Evolutionary conservation across 2,113 vertebrate genomes (phyloP), one percentile per base, ranked within the genome.

Genomic region (Marcusenius ussheri): DNA sequence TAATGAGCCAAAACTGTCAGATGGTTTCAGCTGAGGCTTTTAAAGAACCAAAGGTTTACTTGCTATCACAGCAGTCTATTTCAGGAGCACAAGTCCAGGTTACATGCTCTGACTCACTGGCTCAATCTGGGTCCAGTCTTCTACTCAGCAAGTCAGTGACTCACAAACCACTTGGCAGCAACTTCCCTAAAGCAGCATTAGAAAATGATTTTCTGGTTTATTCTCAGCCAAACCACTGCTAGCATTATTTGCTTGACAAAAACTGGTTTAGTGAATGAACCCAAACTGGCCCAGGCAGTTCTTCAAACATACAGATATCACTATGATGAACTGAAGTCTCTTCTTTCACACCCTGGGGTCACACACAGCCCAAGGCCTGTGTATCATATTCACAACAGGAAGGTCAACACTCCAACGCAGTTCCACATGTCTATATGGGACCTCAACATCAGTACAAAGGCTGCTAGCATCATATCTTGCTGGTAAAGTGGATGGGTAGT

Each of bases 41-140:
- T 31, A 31, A 70, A 70, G 62, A 80, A 80, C 74, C 31, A 42
- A 80, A 42, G 35, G 31, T 80, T 80, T 42, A 35, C 74, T 19
- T 80, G 74, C 13, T 80, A 80, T 80, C 35, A 80, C 74, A 80
- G 74, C 74, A 80, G 74, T 80, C 31, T n/a, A 80, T 80, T 80
- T 80, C 35, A 42, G 17, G 31, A 42, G 74, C 31, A 42, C 35
- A 80, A 80, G 35, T 42, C 74, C 74, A 80, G 35, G 31, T 42
- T 7, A 42, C 74, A 42, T 42, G 74, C 74, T 80, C 35, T 42
- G 74, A 80, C n/a, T 80, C 74, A 80, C 74, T 80, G 35, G 17
- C 35, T 80, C 70, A 39, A 31, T 77, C 15, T 77, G 70, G 31
- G 70, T 19, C 35, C 31, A 80, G 35, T 19, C 5, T 42, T 80